A percentile compares a stretch with the other conserved stretches of the same genome.
Conservation (phyloP, 1,140 invertebrate species). For the Tribolium madens region DNA sequence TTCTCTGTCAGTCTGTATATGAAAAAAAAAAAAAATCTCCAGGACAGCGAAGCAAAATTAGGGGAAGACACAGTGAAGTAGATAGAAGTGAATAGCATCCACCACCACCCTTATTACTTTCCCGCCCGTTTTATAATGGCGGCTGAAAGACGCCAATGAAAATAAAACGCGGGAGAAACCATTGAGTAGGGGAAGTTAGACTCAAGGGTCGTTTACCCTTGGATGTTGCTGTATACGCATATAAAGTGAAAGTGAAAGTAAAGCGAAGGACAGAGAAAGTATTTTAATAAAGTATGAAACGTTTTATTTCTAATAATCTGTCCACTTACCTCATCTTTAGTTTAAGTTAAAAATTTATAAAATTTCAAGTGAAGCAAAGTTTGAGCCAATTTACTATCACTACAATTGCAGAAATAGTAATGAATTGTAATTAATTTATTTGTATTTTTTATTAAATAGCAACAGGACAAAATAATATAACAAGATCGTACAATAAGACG, state of each 20-base stretch:
- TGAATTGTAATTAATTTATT: too few relatives aligned
- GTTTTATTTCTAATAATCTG: slow-evolving; percentile 38
- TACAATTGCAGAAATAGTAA: too few relatives aligned
- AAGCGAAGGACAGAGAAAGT: slow-evolving; percentile 32
- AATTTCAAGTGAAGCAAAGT: too few relatives aligned
- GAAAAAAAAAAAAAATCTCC: slow-evolving; percentile 12
- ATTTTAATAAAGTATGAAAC: slow-evolving; percentile 26
- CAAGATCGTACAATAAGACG: slow-evolving; percentile 31
- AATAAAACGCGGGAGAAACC: slow-evolving; percentile 42
- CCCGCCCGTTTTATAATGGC: slow-evolving; percentile 50
- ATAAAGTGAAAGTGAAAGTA: slow-evolving; percentile 40
- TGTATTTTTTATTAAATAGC: slow-evolving; percentile 4
- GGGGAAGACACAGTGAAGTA: slow-evolving; percentile 8
- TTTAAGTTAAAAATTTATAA: not conserved
- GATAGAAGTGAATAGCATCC: slow-evolving; percentile 3
- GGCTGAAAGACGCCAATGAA: slow-evolving; percentile 49
- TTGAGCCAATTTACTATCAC: too few relatives aligned
- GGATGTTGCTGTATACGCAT: slow-evolving; percentile 39
- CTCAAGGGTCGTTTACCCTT: slow-evolving; percentile 35
- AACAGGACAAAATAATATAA: slow-evolving; percentile 30
- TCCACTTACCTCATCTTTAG: not conserved
- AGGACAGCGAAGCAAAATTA: slow-evolving; percentile 16
- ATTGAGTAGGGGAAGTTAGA: slow-evolving; percentile 41
- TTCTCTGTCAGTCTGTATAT: not conserved
- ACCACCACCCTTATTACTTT: slow-evolving; percentile 30